Percentiles rank a stretch among this genome's conserved stretches.
phyloP scores from a whole-genome alignment of 2,797 vertebrate species.

The Takifugu rubripes region DNA sequence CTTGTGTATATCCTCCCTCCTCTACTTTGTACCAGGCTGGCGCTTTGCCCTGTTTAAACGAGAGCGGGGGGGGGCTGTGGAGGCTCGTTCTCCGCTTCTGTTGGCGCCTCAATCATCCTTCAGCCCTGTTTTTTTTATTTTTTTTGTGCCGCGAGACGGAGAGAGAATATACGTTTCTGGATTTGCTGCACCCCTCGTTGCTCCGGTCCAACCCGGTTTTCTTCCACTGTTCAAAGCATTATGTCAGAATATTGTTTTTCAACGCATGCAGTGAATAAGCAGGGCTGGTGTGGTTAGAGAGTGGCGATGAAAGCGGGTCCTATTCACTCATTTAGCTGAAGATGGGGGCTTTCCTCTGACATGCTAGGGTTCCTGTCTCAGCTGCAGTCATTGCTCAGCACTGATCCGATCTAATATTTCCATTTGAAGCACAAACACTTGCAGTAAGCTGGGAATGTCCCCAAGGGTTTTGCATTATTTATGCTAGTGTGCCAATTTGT shows the following conservation, averaged over 20 bases:
- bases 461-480: not conserved
- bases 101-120: constrained; percentile 35
- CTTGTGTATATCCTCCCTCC: constrained; percentile 6
- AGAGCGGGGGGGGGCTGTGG: constrained; percentile 31
- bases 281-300: too few species aligned
- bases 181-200: too few species aligned
- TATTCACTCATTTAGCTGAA: too few species aligned
- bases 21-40: constrained; percentile 48
- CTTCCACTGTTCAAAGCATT: too few species aligned
- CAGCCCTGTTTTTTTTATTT: constrained; percentile 29
- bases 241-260: too few species aligned
- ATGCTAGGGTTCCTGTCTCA: too few species aligned
- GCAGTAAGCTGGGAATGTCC: not conserved
- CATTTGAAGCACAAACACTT: not conserved
- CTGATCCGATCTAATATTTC: not conserved
- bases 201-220: too few species aligned
- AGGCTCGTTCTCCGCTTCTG: constrained; percentile 34
- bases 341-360: too few species aligned
- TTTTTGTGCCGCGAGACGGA: too few species aligned
- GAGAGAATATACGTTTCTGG: too few species aligned
- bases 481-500: not conserved
- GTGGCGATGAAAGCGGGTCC: too few species aligned
- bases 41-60: constrained; percentile 34
- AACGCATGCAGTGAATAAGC: too few species aligned
- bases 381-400: not conserved